Base-by-base conservation (phyloP, 1,140 invertebrate species). In the Drosophila tsacasi region DNA sequence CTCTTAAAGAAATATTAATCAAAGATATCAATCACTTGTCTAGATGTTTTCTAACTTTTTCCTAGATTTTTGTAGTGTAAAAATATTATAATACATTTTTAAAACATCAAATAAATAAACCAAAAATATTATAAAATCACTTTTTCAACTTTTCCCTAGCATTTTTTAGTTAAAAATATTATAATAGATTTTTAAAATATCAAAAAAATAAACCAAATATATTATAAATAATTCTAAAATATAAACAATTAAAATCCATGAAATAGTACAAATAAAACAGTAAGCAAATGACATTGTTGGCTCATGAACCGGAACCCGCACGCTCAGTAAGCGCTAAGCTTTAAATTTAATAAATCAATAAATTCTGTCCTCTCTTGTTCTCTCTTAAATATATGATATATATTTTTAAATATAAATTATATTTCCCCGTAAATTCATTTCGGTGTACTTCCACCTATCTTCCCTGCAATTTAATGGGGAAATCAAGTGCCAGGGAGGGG, bases 381-480 rank as follows among this genome's bases (percentile, higher is more conserved):
- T 32, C 30, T 32, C 30, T 0, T 32, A 32, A 32, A 12, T 32
- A 10, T 32, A 32, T 32, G 3, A 32, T 17, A 27, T 10, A 27
- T 17, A 37, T 21, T 3, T 35, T 8, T 0, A 23, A 15, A 55
- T 37, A 15, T 23, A 23, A 23, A 10, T 1, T 23, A 10, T 17
- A 10, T 6, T 3, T 1, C 4, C 8, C 4, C 15, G 5, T 6
- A 23, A 6, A 12, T 57, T 39, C 1, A 15, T 10, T 57, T 2
- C 35, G 1, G 35, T 57, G 54, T 39, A 57, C 0, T 32, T 12
- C 35, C 30, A 1, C 30, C 30, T 12, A 39, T 8, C 21, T 39
- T 39, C 21, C 54, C 35, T n/a, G 21, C 32, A 10, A 73, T 61
- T 44, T 27, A 73, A 73, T 60, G 68, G 71, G 46, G 52, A 61